A percentile compares a stretch with the other conserved stretches of the same genome.
phyloP scores from a whole-genome alignment of 2,888 invertebrate species.

The Micropterix aruncella region DNA sequence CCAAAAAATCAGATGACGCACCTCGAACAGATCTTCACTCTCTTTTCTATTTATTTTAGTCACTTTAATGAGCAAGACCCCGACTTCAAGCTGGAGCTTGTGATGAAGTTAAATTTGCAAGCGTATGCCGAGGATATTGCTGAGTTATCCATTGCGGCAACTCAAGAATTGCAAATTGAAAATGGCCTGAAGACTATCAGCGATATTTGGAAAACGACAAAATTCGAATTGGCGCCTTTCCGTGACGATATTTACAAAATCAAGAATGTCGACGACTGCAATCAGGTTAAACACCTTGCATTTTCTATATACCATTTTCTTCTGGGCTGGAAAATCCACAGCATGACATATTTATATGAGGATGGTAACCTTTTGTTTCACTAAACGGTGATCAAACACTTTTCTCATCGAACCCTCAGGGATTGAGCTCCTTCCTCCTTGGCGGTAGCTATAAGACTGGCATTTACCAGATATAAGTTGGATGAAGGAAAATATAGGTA shows the following conservation, averaged over 20 bases:
- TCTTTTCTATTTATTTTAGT: constrained; percentile 19
- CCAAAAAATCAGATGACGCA: too few species aligned
- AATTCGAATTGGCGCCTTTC: constrained; percentile 58
- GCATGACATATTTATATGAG: too few species aligned
- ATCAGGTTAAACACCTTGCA: too few species aligned
- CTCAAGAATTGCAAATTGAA: constrained; percentile 81
- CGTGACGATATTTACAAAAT: constrained; percentile 55
- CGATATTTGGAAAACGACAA: constrained; percentile 56
- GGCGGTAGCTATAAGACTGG: too few species aligned
- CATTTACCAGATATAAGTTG: too few species aligned
- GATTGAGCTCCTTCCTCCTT: too few species aligned
- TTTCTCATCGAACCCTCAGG: too few species aligned
- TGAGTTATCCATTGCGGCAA: constrained; percentile 77
- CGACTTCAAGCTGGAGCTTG: constrained; percentile 67
- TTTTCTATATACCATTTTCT: too few species aligned
- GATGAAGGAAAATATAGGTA: too few species aligned
- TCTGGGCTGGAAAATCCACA: too few species aligned
- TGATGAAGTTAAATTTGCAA: constrained; percentile 71
- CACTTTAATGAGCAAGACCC: constrained; percentile 68
- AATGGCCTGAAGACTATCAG: constrained; percentile 58
- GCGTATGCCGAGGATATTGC: constrained; percentile 68
- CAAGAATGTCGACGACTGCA: constrained; percentile 65
- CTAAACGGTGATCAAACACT: too few species aligned
- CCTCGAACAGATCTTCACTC: neutral
- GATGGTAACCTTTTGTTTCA: too few species aligned